These are phyloP conservation scores for Hippotragus niger DNA, from an alignment of 2,113 vertebrate species.

Conservation along the genomic window DNA sequence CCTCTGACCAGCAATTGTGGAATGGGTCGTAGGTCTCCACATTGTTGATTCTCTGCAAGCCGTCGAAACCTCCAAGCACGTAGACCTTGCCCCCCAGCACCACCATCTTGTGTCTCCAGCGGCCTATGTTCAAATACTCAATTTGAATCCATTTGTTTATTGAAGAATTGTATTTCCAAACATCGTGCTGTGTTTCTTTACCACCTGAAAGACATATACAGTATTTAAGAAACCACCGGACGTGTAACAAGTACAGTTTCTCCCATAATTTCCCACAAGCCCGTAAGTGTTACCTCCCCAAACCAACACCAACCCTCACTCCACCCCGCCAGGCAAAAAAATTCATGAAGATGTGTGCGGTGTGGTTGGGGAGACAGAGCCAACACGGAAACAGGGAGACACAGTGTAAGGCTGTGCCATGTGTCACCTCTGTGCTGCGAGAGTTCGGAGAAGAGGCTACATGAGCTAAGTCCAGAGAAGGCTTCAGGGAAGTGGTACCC, in stretches of 20 bases:
- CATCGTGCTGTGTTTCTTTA: constrained; percentile 95
- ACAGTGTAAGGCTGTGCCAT: neutral
- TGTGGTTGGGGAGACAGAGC: neutral
- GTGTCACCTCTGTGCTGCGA: neutral
- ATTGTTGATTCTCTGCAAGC: constrained; percentile 89
- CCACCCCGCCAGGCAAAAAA: neutral
- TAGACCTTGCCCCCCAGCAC: constrained; percentile 92
- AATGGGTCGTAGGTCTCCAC: constrained; percentile 96
- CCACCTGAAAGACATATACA: constrained; percentile 84
- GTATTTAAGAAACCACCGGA: neutral
- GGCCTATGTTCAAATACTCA: constrained; percentile 88
- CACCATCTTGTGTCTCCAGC: constrained; percentile 99
- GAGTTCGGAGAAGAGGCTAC: neutral
- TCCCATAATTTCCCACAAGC: neutral
- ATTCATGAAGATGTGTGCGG: neutral
- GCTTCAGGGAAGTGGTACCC: neutral
- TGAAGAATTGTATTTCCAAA: constrained; percentile 97
- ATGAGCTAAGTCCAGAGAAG: neutral
- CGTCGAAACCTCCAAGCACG: constrained; percentile 92
- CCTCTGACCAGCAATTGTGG: constrained; percentile 97
- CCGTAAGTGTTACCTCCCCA: neutral
- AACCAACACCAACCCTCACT: neutral
- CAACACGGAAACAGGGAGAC: neutral
- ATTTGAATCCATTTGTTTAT: constrained; percentile 99
- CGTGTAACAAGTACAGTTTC: neutral